Percentiles rank a stretch among this genome's conserved stretches.
phyloP scores from a whole-genome alignment of 2,888 invertebrate species.

The Crioceris asparagi region DNA sequence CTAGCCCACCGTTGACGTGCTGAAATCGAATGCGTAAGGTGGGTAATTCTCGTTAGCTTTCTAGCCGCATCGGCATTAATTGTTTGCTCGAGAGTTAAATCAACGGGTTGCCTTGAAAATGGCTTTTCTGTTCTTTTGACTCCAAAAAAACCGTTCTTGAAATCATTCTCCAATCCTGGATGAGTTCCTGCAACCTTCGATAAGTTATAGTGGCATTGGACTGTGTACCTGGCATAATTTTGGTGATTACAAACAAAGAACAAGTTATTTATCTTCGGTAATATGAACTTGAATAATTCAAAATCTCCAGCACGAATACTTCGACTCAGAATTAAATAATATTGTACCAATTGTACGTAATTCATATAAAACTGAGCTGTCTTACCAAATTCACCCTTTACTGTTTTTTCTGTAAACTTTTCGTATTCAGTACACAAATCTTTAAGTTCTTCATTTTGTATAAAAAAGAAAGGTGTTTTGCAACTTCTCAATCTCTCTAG shows the following conservation, averaged over 20 bases:
- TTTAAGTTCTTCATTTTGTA: not conserved
- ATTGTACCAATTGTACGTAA: slow-evolving; percentile 7
- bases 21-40: slow-evolving; percentile 6
- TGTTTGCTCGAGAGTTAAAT: too few relatives aligned
- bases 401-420: not conserved
- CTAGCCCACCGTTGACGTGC: slow-evolving; percentile 9
- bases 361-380: slow-evolving; percentile 10
- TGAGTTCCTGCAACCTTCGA: slow-evolving; percentile 25
- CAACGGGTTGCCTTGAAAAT: too few relatives aligned
- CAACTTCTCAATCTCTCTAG: not conserved
- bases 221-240: slow-evolving; percentile 30
- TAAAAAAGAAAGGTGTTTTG: not conserved
- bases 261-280: slow-evolving; percentile 26
- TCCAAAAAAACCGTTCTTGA: slow-evolving; percentile 25
- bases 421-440: not conserved
- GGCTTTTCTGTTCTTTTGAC: too few relatives aligned
- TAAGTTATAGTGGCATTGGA: slow-evolving; percentile 27
- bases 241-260: slow-evolving; percentile 29
- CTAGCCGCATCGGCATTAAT: too few relatives aligned
- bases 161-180: slow-evolving; percentile 21
- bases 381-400: slow-evolving; percentile 5
- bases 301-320: slow-evolving; percentile 17
- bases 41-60: too few relatives aligned
- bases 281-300: slow-evolving; percentile 17
- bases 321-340: slow-evolving; percentile 4